Evolutionary conservation across 2,888 invertebrate species (phyloP).

Genomic region (Chaitophorus viminalis): DNA sequence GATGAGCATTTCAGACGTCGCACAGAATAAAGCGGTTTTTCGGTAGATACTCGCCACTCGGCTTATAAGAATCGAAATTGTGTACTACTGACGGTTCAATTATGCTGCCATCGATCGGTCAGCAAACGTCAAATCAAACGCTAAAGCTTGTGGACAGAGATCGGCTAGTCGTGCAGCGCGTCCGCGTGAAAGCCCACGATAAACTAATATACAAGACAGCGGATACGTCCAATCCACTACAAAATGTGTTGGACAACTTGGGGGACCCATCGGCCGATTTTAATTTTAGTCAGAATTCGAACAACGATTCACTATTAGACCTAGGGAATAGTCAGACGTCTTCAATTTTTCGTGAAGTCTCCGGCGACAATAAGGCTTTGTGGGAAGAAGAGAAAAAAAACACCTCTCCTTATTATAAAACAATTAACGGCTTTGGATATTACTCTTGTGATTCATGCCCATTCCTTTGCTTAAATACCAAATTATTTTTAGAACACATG

Average conservation of each 20-base stretch:
- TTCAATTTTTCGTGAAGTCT: conserved; percentile 19
- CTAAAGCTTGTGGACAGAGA: conserved; percentile 38
- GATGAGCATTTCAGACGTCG: not conserved
- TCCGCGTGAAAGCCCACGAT: conserved; percentile 34
- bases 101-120: conserved; percentile 8
- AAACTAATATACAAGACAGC: conserved; percentile 20
- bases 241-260: conserved; percentile 12
- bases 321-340: conserved; percentile 51
- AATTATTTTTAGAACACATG: conserved; percentile 48
- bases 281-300: conserved; percentile 13
- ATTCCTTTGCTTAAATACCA: conserved; percentile 48
- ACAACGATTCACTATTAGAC: conserved; percentile 11
- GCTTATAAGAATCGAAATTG: not conserved
- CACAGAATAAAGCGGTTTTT: not conserved
- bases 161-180: conserved; percentile 23
- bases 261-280: conserved; percentile 19
- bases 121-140: conserved; percentile 21
- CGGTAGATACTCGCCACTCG: not conserved
- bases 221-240: not conserved
- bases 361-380: not conserved
- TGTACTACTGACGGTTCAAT: not conserved
- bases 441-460: conserved; percentile 49
- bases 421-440: conserved; percentile 25
- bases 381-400: conserved; percentile 38
- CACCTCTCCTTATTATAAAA: not conserved